Evolutionary conservation across 2,797 vertebrate species (phyloP), one percentile per base, ranked within the genome.

Genomic region (Oreochromis grahami): DNA sequence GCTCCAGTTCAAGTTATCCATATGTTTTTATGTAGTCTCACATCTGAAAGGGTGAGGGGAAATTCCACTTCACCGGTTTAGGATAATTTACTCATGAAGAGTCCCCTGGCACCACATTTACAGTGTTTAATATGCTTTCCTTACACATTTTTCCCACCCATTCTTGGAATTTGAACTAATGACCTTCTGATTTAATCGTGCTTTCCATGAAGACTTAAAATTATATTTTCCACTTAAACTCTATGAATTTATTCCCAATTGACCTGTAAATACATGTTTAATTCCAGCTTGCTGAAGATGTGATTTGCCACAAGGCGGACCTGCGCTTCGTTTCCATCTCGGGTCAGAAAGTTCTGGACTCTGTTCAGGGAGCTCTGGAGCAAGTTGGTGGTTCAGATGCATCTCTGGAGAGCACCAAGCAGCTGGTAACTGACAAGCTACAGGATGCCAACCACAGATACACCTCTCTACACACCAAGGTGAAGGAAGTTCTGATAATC

Each of bases 271-370:
- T 45, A 5, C 3, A 4, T 84, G 0, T 85, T 19, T 85, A 0
- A 77, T 78, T 78, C 38, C 91, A 97, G 96, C 93, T 97, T 19
- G 94, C 97, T 0, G 99, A 99, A 83, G 99, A 99, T 0, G 96
- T 99, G 0, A 98, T 99, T 91, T 99, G 98, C 88, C 99, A 99
- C 96, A 99, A 99, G 89, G 99, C 98, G 0, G 99, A 99, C 91
- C 94, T 99, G 92, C 96, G 99, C 32, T 99, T 99, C 6, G 96
- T 99, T 15, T 98, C 98, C 84, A 99, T 99, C 93, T 99, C 98
- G 0, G 98, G 98, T 12, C 98, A 99, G 94, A 99, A 99, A 90
- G 98, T 98, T 41, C 94, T 98, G 84, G 98, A 99, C 80, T 97
- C 96, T 0, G 92, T 96, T 70, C 95, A 95, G 81, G 95, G 92